These are phyloP conservation scores for Cyprinodon brontotheroides DNA, from an alignment of 2,113 vertebrate species.

Conservation along the genomic window DNA sequence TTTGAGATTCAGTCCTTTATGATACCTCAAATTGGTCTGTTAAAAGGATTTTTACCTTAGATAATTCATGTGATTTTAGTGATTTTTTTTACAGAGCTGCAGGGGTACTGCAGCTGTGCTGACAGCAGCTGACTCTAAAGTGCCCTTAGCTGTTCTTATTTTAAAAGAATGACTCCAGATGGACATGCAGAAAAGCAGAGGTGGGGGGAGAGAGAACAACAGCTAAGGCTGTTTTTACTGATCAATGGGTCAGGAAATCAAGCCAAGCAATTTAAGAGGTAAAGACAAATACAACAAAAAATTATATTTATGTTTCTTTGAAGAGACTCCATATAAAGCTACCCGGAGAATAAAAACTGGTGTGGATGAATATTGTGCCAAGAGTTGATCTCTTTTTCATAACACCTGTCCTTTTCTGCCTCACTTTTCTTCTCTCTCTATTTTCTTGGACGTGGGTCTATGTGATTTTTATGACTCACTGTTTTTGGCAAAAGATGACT, in stretches of 20 bases:
- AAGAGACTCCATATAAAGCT: constrained; percentile 15
- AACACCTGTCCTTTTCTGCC: constrained; percentile 14
- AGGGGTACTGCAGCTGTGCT: constrained; percentile 35
- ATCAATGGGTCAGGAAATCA: constrained; percentile 34
- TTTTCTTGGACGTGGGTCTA: constrained; percentile 43
- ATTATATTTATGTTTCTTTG: constrained; percentile 20
- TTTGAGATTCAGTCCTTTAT: neutral
- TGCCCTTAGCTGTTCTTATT: neutral
- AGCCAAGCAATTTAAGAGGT: constrained; percentile 21
- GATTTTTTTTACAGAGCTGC: constrained; percentile 19
- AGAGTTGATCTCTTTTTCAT: constrained; percentile 28
- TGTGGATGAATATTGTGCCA: neutral
- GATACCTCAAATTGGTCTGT: neutral
- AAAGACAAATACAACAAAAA: constrained; percentile 5
- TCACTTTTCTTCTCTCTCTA: constrained; percentile 1
- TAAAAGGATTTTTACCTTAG: neutral
- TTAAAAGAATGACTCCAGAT: constrained; percentile 59
- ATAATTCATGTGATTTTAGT: neutral
- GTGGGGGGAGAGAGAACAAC: constrained; percentile 21
- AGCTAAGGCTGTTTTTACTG: neutral
- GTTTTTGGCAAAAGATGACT: constrained; percentile 47
- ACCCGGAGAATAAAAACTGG: constrained; percentile 14
- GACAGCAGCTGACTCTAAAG: constrained; percentile 1
- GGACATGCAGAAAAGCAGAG: constrained; percentile 33
- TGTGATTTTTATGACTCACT: constrained; percentile 51